Evolutionary conservation across 2,888 invertebrate species (phyloP), one percentile per base, ranked within the genome.

Genomic region (Ophion costatus): DNA sequence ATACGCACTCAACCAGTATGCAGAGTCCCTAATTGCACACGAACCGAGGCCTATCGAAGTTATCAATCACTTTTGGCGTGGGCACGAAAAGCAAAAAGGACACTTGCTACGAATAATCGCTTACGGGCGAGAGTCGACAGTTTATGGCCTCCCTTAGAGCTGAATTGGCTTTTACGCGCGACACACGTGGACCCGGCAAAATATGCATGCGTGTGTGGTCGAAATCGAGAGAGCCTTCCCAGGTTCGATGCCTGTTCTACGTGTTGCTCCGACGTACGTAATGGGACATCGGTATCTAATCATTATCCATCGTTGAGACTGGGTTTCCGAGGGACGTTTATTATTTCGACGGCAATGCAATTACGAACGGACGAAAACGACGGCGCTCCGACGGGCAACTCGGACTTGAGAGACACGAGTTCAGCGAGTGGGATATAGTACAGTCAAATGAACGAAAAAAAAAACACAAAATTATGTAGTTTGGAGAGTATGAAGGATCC

Each of bases 231-330:
- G 38, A 38, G 38, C 38, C 9, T 9, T 9, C 38, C 38, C 38
- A 5, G 7, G 7, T 1, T 9, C 38, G 38, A 38, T 22, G 45
- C 17, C n/a, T 38, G 61, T 29, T 45, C 74, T 74, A 42, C 29
- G 22, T n/a, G 14, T 29, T n/a, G 38, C 76, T 67, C 45, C 22
- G 51, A n/a, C n/a, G 38, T 38, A 38, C 9, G 38, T 38, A 73
- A 80, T 67, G 71, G 33, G 38, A 73, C 61, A 74, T 74, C 33
- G 74, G 80, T 51, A 80, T 80, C 80, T 74, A 74, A 74, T 74
- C 42, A 80, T 74, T 80, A 80, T 80, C 61, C 61, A 67, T 80
- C 80, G 67, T 74, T 73, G 59, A 63, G 64, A 71, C 29, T 73
- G 66, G 57, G 6, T 57, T 80, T 64, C 63, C 63, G 71, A 71